Conservation (phyloP, 2,797 vertebrate genomes). For the Helostoma temminkii region DNA sequence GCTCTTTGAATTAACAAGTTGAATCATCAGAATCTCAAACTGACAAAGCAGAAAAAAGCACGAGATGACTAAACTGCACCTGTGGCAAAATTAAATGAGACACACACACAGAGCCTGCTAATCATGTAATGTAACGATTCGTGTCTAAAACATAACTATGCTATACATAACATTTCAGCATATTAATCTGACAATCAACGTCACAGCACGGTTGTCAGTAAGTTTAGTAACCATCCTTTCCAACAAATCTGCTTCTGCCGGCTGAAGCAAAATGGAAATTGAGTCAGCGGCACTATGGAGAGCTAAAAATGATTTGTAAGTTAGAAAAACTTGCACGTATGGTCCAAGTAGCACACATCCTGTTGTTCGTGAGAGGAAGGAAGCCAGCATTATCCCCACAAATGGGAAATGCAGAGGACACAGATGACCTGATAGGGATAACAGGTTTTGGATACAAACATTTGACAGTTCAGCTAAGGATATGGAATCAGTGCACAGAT, state of each 20-base stretch:
- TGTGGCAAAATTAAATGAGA: constrained; percentile 43
- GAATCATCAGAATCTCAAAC: constrained; percentile 64
- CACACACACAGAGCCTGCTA: constrained; percentile 42
- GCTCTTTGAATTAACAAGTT: constrained; percentile 67
- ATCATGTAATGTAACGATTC: constrained; percentile 44
- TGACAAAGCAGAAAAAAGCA: constrained; percentile 59
- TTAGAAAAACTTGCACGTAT: constrained; percentile 44
- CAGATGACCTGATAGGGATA: constrained; percentile 60
- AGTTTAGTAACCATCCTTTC: neutral
- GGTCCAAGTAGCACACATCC: constrained; percentile 65
- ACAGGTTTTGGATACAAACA: constrained; percentile 63
- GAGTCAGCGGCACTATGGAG: neutral
- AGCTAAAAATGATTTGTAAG: constrained; percentile 60
- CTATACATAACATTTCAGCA: neutral
- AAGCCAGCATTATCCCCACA: constrained; percentile 52
- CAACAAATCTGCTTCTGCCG: constrained; percentile 6
- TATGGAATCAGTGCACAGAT: constrained; percentile 14
- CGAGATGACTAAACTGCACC: constrained; percentile 49
- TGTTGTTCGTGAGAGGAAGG: constrained; percentile 74
- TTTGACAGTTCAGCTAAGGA: constrained; percentile 43
- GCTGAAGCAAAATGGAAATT: constrained; percentile 24
- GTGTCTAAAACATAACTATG: constrained; percentile 18
- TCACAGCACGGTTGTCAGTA: neutral
- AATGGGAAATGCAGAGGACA: constrained; percentile 69
- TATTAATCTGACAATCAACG: constrained; percentile 1